These are phyloP conservation scores for Lasioglossum morio DNA, from an alignment of 2,888 invertebrate genomes.

Conservation along the genomic window DNA sequence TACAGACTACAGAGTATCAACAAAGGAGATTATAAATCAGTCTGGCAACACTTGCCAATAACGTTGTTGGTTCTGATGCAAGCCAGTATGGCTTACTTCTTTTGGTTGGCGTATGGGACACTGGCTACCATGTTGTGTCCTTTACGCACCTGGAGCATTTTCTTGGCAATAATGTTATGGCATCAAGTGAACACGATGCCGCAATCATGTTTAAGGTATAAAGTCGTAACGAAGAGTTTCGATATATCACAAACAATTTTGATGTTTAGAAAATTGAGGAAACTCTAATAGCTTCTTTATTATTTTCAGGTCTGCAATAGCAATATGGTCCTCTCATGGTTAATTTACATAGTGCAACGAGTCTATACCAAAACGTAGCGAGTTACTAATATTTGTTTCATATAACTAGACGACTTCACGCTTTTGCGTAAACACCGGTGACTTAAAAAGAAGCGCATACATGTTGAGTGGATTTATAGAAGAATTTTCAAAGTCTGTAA, in stretches of 20 bases:
- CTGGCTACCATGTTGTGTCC: conserved; percentile 92
- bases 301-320: conserved; percentile 60
- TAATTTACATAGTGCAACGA: conserved; percentile 31
- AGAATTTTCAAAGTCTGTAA: conserved; percentile 7
- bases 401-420: conserved; percentile 14
- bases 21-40: conserved; percentile 70
- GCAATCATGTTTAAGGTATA: conserved; percentile 87
- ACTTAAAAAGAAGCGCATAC: neutral
- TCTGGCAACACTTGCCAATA: conserved; percentile 77
- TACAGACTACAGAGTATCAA: conserved; percentile 76
- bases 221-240: conserved; percentile 21
- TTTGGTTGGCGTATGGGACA: conserved; percentile 93
- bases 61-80: conserved; percentile 77
- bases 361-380: conserved; percentile 16
- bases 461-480: conserved; percentile 19
- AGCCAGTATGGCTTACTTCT: conserved; percentile 87
- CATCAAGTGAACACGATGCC: conserved; percentile 88
- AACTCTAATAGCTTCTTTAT: neutral
- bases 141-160: conserved; percentile 91
- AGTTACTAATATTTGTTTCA: conserved; percentile 33
- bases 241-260: neutral
- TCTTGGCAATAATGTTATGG: conserved; percentile 89
- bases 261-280: neutral
- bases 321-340: conserved; percentile 59
- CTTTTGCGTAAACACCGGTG: conserved; percentile 14